Percentiles rank a stretch among this genome's conserved stretches.
Conservation (phyloP, 1,140 invertebrate genomes). For the Gryllus bimaculatus region DNA sequence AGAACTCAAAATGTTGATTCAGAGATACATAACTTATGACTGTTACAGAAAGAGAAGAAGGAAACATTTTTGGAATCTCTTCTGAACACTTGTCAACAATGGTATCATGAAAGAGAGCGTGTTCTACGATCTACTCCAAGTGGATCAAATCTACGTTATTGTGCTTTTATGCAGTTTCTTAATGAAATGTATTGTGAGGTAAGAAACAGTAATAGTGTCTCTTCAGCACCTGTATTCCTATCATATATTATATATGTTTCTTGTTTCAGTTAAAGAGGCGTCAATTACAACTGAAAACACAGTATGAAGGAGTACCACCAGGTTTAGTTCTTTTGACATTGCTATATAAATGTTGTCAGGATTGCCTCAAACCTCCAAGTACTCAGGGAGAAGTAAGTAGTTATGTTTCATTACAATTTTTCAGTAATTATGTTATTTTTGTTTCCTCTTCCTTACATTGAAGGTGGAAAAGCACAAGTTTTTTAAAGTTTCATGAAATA, state of each 20-base stretch:
- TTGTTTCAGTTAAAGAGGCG: conserved; percentile 53
- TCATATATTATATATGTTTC: too few relatives aligned
- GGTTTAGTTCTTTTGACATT: conserved; percentile 65
- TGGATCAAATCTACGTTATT: conserved; percentile 46
- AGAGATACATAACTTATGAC: neutral
- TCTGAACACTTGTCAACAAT: conserved; percentile 79
- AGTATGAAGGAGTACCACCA: conserved; percentile 57
- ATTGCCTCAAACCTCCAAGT: conserved; percentile 62
- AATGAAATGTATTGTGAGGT: conserved; percentile 81
- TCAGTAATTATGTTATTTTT: neutral
- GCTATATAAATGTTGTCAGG: conserved; percentile 73
- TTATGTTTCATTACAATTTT: too few relatives aligned
- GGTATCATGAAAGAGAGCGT: conserved; percentile 75
- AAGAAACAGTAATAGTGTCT: conserved; percentile 17
- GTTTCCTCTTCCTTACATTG: neutral
- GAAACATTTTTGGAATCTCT: conserved; percentile 82
- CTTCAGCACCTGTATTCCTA: too few relatives aligned
- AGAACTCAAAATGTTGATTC: neutral
- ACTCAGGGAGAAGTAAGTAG: conserved; percentile 48
- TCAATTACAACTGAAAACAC: conserved; percentile 53
- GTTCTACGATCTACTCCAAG: conserved; percentile 34
- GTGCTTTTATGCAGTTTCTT: conserved; percentile 78
- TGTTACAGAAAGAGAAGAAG: conserved; percentile 60
- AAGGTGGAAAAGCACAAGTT: neutral
- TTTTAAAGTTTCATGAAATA: too few relatives aligned